A percentile compares a stretch with the other conserved stretches of the same genome.
Conservation (phyloP, 2,113 vertebrate genomes). For the Propithecus coquereli region DNA sequence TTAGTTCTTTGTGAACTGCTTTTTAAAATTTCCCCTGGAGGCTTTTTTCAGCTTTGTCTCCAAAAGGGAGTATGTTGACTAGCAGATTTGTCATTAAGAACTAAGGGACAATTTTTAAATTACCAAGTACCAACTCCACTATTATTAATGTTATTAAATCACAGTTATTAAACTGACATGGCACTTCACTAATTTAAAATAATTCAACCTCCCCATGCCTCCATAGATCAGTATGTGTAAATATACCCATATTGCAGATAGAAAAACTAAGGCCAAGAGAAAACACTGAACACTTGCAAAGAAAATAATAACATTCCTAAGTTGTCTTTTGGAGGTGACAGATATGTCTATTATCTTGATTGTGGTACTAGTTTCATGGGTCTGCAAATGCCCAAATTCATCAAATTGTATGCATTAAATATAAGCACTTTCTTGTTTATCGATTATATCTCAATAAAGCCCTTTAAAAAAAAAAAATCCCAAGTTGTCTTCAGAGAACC, state of each 20-base stretch:
- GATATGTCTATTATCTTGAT: not conserved
- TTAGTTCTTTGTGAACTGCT: conserved; percentile 40
- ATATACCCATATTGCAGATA: not conserved
- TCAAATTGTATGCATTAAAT: not conserved
- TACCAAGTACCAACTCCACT: not conserved
- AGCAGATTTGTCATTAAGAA: conserved; percentile 47
- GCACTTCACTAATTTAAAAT: conserved; percentile 61
- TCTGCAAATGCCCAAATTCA: not conserved
- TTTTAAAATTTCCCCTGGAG: not conserved
- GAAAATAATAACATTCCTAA: not conserved
- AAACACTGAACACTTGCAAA: not conserved
- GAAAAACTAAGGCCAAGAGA: conserved; percentile 23
- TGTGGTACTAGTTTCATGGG: not conserved
- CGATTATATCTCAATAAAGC: not conserved
- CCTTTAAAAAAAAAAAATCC: no score
- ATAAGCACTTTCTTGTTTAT: not conserved
- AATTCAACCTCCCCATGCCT: not conserved
- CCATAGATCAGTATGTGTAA: not conserved
- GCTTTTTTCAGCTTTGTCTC: conserved; percentile 18
- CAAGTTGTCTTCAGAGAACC: not conserved
- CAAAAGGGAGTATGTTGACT: conserved; percentile 1
- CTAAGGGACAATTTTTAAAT: conserved; percentile 3
- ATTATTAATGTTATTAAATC: conserved; percentile 42
- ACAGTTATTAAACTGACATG: conserved; percentile 53
- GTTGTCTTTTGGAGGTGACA: not conserved